These are phyloP conservation scores for Dryobota labecula DNA, from an alignment of 2,888 invertebrate genomes.

Conservation along the genomic window DNA sequence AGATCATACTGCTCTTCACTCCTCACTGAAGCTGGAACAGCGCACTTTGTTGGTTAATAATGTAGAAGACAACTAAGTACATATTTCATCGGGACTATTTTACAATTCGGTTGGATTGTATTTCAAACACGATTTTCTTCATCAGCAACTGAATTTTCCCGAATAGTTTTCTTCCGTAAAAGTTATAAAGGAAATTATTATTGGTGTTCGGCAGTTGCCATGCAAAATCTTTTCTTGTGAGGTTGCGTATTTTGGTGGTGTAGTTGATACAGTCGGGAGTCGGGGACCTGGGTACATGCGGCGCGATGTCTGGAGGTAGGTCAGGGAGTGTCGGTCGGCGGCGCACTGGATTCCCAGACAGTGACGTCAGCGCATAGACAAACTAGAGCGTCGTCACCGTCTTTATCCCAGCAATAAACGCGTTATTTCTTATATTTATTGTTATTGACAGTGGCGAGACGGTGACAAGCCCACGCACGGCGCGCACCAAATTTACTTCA, in stretches of 20 bases:
- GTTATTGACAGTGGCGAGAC: slow-evolving; percentile 89
- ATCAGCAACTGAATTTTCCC: neutral
- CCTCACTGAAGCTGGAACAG: slow-evolving; percentile 3
- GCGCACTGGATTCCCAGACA: slow-evolving; percentile 88
- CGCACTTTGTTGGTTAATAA: neutral
- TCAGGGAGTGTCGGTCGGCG: slow-evolving; percentile 83
- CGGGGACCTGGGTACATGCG: slow-evolving; percentile 66
- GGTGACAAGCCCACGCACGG: slow-evolving; percentile 87
- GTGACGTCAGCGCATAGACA: slow-evolving; percentile 88
- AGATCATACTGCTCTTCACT: neutral
- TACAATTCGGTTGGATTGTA: neutral
- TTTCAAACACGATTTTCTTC: neutral
- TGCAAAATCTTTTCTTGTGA: slow-evolving; percentile 3
- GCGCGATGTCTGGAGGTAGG: slow-evolving; percentile 85
- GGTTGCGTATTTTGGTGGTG: slow-evolving; percentile 29
- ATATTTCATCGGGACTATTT: neutral
- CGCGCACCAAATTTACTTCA: slow-evolving; percentile 79
- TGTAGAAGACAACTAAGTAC: neutral
- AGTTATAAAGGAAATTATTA: neutral
- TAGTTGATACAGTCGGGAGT: slow-evolving; percentile 61
- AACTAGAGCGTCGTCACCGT: slow-evolving; percentile 88
- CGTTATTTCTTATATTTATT: slow-evolving; percentile 89
- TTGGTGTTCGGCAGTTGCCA: neutral
- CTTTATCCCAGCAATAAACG: slow-evolving; percentile 86
- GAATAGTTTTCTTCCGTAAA: neutral